A percentile compares a stretch with the other conserved stretches of the same genome.
Evolutionary conservation across 2,113 vertebrate species (phyloP).

Genomic region (Cathartes aura): DNA sequence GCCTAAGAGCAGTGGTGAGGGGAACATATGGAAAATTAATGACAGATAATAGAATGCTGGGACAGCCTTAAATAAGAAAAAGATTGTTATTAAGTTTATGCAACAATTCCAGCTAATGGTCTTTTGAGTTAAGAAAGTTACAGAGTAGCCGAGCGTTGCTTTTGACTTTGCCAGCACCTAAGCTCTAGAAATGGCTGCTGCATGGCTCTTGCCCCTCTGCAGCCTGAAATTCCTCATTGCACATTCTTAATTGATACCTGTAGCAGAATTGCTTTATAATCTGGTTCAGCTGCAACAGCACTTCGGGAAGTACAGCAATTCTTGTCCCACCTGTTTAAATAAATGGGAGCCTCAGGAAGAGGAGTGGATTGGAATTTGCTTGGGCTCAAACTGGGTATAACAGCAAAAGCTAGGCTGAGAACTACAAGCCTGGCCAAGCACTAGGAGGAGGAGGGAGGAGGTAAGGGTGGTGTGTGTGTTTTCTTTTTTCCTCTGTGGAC

Average conservation of each 20-base stretch:
- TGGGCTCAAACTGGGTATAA: not conserved
- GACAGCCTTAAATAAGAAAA: not conserved
- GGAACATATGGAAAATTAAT: conserved; percentile 62
- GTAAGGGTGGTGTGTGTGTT: not conserved
- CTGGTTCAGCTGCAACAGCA: conserved; percentile 9
- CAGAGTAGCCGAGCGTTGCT: not conserved
- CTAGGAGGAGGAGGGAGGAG: not conserved
- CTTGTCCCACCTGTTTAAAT: conserved; percentile 40
- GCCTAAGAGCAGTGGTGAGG: not conserved
- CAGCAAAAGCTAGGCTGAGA: not conserved
- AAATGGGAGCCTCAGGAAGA: conserved; percentile 26
- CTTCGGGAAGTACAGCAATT: not conserved
- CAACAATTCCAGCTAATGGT: not conserved
- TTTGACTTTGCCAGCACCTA: not conserved
- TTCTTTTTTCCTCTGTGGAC: not conserved
- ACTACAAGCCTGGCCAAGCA: not conserved
- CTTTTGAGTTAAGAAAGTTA: not conserved
- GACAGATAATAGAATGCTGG: conserved; percentile 33
- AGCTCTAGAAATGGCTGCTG: not conserved
- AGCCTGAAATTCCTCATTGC: not conserved
- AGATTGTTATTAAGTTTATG: not conserved
- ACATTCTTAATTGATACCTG: not conserved
- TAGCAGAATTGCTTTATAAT: not conserved
- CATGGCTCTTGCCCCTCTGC: not conserved
- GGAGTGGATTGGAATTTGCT: conserved; percentile 13